Evolutionary conservation across 1,140 invertebrate species (phyloP).

Genomic region (Pogonomyrmex californicus): DNA sequence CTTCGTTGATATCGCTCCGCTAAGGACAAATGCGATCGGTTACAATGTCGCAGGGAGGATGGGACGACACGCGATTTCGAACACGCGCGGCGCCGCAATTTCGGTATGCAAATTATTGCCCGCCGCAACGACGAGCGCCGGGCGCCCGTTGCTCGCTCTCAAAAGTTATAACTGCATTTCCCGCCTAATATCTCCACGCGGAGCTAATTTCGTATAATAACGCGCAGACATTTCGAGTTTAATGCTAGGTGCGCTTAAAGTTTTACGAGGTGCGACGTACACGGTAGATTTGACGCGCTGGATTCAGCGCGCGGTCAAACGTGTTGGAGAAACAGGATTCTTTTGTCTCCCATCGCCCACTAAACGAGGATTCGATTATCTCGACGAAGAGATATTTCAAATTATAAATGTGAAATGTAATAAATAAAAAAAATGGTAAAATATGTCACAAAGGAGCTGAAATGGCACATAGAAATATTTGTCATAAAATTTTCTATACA

Average conservation of each 20-base stretch:
- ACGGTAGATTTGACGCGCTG: conserved; percentile 28
- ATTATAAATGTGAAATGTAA: not conserved
- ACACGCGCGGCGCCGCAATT: conserved; percentile 48
- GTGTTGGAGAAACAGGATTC: not conserved
- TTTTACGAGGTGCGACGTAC: conserved; percentile 44
- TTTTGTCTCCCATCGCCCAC: not conserved
- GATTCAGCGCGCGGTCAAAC: conserved; percentile 18
- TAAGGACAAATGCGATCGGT: conserved; percentile 11
- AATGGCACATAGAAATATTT: not conserved
- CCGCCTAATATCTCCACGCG: conserved; percentile 56
- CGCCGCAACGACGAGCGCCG: conserved; percentile 30
- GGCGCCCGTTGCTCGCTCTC: conserved; percentile 35
- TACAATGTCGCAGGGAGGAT: conserved; percentile 18
- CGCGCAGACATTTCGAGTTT: conserved; percentile 54
- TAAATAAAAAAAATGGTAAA: not conserved
- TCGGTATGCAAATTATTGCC: conserved; percentile 61
- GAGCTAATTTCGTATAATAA: conserved; percentile 64
- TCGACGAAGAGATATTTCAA: not conserved
- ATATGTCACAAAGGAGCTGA: not conserved
- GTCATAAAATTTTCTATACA: no score
- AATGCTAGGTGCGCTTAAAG: conserved; percentile 50
- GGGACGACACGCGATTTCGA: conserved; percentile 45
- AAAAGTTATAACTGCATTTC: conserved; percentile 62
- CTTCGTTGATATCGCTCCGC: not conserved
- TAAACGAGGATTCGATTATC: not conserved